Conservation (phyloP, 2,113 vertebrate species). For the Galemys pyrenaicus region DNA sequence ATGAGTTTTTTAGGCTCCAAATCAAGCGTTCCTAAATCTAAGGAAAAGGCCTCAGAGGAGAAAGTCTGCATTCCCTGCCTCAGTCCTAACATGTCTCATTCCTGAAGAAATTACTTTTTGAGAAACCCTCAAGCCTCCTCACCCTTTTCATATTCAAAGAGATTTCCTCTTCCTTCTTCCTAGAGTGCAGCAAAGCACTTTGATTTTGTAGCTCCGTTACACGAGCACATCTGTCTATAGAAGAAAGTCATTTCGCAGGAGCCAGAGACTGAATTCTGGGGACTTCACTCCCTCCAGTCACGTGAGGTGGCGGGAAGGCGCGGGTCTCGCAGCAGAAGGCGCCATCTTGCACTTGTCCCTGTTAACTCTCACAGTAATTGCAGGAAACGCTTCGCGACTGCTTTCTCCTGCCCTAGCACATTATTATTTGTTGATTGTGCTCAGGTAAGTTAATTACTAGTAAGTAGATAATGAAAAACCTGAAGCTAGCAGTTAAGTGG, state of each 20-base stretch:
- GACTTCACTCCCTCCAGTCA: background rate
- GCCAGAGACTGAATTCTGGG: background rate
- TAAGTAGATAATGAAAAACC: constrained; percentile 82
- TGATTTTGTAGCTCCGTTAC: background rate
- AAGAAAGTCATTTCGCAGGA: background rate
- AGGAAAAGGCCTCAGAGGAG: background rate
- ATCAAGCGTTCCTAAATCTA: background rate
- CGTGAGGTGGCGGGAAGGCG: background rate
- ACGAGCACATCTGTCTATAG: background rate
- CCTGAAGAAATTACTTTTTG: background rate
- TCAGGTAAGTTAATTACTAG: constrained; percentile 83
- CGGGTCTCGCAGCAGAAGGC: background rate
- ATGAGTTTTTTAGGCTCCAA: background rate
- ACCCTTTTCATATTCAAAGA: background rate
- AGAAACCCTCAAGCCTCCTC: background rate
- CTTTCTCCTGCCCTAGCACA: constrained; percentile 68
- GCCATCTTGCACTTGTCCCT: constrained; percentile 27
- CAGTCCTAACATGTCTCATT: background rate
- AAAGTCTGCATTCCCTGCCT: background rate
- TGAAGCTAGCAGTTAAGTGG: constrained; percentile 64
- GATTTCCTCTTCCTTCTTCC: background rate
- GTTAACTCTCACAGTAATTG: constrained; percentile 68
- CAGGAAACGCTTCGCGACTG: constrained; percentile 49
- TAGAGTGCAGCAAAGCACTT: background rate
- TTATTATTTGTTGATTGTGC: constrained; percentile 83